A percentile compares a stretch with the other conserved stretches of the same genome.
Evolutionary conservation across 2,888 invertebrate genomes (phyloP).

Genomic region (Celastrina argiolus): DNA sequence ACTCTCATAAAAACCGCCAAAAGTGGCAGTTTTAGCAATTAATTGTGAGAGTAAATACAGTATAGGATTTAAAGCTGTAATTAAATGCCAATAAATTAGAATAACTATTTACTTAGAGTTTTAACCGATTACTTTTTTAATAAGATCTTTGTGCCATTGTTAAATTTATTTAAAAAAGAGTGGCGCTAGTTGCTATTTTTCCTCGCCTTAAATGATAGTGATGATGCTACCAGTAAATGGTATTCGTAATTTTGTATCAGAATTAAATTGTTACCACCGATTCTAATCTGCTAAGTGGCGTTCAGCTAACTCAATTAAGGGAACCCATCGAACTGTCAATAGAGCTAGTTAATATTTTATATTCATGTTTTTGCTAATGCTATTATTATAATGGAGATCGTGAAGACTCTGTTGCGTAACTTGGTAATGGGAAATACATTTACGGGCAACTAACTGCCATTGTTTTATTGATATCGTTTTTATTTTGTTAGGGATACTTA

Average conservation of each 20-base stretch:
- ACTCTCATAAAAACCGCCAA: too few species aligned
- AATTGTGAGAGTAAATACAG: too few species aligned
- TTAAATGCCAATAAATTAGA: too few species aligned
- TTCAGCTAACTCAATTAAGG: constrained; percentile 39
- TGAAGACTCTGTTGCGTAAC: constrained; percentile 7
- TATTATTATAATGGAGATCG: constrained; percentile 25
- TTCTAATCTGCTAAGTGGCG: constrained; percentile 40
- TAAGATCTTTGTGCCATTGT: too few species aligned
- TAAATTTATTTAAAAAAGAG: too few species aligned
- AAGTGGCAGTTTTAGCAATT: too few species aligned
- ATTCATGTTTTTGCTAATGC: constrained; percentile 33
- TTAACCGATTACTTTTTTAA: too few species aligned
- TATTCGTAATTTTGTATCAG: constrained; percentile 31
- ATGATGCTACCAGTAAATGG: neutral
- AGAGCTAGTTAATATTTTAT: constrained; percentile 38
- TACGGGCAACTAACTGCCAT: neutral
- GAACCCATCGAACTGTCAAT: constrained; percentile 38
- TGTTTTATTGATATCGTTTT: neutral
- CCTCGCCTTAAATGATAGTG: neutral
- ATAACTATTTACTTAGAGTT: too few species aligned
- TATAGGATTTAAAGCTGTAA: too few species aligned
- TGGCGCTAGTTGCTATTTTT: neutral
- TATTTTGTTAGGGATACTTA: neutral
- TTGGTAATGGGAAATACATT: neutral
- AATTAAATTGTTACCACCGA: constrained; percentile 27